Evolutionary conservation across 2,888 invertebrate genomes (phyloP).

Genomic region (Osedax frankpressi): DNA sequence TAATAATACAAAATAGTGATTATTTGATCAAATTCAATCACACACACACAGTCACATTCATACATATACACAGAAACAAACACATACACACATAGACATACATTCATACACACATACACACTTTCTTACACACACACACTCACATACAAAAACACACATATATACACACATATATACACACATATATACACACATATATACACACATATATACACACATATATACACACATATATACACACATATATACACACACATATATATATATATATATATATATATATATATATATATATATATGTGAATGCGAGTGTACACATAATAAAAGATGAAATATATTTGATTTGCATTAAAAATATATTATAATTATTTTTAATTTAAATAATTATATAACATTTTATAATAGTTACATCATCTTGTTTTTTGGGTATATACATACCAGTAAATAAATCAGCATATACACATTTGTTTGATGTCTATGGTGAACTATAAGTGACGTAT

Average conservation of each 20-base stretch:
- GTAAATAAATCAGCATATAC: too few relatives aligned
- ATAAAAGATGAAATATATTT: neutral
- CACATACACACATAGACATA: neutral
- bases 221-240: neutral
- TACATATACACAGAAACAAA: neutral
- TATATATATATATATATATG: neutral
- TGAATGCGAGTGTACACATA: neutral
- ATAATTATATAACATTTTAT: too few relatives aligned
- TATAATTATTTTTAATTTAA: too few relatives aligned
- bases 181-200: neutral
- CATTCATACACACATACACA: neutral
- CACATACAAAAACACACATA: neutral
- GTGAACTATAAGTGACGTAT: too few relatives aligned
- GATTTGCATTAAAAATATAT: too few relatives aligned
- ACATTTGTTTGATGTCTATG: too few relatives aligned
- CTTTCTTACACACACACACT: neutral
- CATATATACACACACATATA: neutral
- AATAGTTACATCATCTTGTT: too few relatives aligned
- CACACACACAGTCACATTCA: neutral
- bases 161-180: neutral
- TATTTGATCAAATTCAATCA: too few relatives aligned
- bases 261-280: neutral
- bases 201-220: neutral
- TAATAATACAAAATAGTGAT: too few relatives aligned
- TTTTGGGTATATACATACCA: too few relatives aligned